Evolutionary conservation across 92 coral and sea anemone species (phyloP), one percentile per base, ranked within the genome.

Genomic region (Actinostola sp.): DNA sequence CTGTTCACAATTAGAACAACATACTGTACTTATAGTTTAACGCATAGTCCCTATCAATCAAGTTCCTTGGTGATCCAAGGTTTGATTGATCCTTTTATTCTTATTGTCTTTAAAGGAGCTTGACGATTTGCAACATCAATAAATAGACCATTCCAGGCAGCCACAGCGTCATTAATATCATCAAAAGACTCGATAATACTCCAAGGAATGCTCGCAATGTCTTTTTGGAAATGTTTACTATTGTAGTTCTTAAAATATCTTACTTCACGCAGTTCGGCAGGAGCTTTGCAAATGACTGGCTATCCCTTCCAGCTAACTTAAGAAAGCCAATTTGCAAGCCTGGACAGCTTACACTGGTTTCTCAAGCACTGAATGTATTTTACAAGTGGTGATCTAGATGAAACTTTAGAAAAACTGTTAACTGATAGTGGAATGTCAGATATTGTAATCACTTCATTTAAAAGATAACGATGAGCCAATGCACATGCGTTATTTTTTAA

Each of bases 331-430:
- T 64, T 65, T 32, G 82, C 73, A 41, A 76, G 33, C 38, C 75
- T 61, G 60, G 70, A 49, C 25, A 72, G 68, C 30, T 50, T 46
- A 50, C 67, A 70, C 24, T 69, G 44, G 5, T n/a, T 17, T 59
- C 59, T 61, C 28, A 72, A 72, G 16, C 27, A 26, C 29, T 71
- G 46, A 28, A 53, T 20, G 14, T 53, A 53, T 6, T 20, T 6
- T 16, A 53, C 59, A 2, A 53, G 25, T 1, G 59, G 59, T 15
- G 7, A 15, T 1, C 10, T 57, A 1, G 63, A 17, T 26, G 90
- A 86, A 28, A 85, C 78, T 67, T 80, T 77, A 53, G 82, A 67
- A 80, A 85, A 79, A 25, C 72, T 63, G 61, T 66, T 73, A 70
- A 72, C 59, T 71, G 57, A 63, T 71, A 35, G 67, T 54, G 86